These are phyloP conservation scores for Antheraea pernyi DNA, from an alignment of 1,140 invertebrate genomes.

Conservation along the genomic window DNA sequence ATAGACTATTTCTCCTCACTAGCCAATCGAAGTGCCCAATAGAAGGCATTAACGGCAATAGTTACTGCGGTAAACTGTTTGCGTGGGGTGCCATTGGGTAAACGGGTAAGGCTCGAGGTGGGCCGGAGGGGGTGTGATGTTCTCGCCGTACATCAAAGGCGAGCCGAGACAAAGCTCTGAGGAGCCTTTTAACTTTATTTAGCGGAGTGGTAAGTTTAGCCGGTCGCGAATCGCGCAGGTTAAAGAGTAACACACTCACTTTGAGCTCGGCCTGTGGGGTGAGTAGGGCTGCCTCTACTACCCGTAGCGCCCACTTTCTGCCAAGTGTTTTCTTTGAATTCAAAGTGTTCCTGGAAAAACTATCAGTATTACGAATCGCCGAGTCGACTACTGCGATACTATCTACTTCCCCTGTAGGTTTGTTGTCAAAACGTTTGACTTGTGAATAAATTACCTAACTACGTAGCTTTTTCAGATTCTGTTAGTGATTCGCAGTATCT, in stretches of 20 bases:
- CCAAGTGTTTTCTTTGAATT: not conserved
- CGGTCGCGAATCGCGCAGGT: constrained; percentile 77
- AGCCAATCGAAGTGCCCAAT: constrained; percentile 27
- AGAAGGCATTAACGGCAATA: constrained; percentile 73
- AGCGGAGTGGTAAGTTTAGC: constrained; percentile 79
- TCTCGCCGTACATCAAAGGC: constrained; percentile 70
- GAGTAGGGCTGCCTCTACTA: constrained; percentile 43
- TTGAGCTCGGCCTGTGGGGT: constrained; percentile 53
- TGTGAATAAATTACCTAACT: no score
- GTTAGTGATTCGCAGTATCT: no score
- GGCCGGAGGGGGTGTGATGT: constrained; percentile 38
- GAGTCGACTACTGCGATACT: no score
- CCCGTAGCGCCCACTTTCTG: not conserved
- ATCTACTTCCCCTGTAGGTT: no score
- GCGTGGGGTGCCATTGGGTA: constrained; percentile 32
- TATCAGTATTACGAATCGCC: not conserved
- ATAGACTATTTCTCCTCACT: not conserved
- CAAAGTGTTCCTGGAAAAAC: constrained; percentile 1
- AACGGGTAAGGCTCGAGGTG: constrained; percentile 5
- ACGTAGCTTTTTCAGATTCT: no score
- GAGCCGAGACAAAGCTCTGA: constrained; percentile 72
- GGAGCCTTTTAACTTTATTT: constrained; percentile 79
- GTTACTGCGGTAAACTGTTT: constrained; percentile 73
- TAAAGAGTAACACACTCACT: constrained; percentile 79
- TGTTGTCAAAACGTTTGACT: no score